Base-by-base conservation (phyloP, 2,113 vertebrate species). In the Orientallactaga bullata region DNA sequence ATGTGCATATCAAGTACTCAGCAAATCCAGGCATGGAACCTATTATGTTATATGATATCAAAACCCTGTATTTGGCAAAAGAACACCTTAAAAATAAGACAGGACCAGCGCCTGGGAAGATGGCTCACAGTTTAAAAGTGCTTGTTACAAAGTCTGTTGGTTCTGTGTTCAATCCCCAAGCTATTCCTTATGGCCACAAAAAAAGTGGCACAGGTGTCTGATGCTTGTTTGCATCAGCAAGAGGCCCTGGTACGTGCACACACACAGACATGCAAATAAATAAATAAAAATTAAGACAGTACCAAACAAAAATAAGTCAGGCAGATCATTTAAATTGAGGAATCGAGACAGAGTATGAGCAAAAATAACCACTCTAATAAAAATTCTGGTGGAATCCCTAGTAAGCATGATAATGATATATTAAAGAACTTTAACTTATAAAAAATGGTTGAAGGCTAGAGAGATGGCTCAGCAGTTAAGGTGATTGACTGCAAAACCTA, bases 291-390 rank as follows among this genome's bases (percentile, higher is more conserved):
- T 60, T 76, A 66, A 58, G 37, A 73, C 13, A 9, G 18, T 28
- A 39, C 1, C 79, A 28, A 80, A 63, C 2, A 28, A 81, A 91
- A 94, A 65, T 4, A 87, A 18, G 10, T 73, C 47, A 88, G 32
- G 30, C 0, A 84, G 72, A 73, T 28, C 21, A 88, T 35, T 81
- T 58, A 68, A 32, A 85, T 60, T 13, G 2, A 80, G 11, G 12
- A 0, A 47, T 4, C 8, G 35, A 66, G 30, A 26, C 4, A 30
- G 23, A 69, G 11, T 13, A 85, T 16, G 55, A 80, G 63, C 12
- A 84, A 94, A 91, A 79, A 21, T 76, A 35, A 73, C 32, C 47
- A 47, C 42, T 28, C n/a, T 69, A 76, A 76, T 51, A 90, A 94
- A 92, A 95, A 83, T 78, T 66, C 20, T 66, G 42, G 30, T 24